Conservation (phyloP, 2,113 vertebrate species). For the Istiophorus platypterus region DNA sequence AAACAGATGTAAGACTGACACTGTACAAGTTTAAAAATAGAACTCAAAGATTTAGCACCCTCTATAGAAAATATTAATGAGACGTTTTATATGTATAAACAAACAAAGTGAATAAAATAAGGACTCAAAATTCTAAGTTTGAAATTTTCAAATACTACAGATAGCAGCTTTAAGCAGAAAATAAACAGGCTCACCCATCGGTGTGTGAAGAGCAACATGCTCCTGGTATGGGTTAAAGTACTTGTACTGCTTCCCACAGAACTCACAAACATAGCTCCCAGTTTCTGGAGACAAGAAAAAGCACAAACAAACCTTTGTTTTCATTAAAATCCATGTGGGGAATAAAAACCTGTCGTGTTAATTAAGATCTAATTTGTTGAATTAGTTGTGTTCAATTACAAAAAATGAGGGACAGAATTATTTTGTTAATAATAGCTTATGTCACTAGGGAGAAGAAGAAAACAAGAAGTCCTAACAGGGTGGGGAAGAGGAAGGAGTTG, state of each 20-base stretch:
- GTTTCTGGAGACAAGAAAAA: conserved; percentile 88
- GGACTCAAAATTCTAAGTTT: too few relatives aligned
- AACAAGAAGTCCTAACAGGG: conserved; percentile 17
- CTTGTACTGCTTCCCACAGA: conserved; percentile 99
- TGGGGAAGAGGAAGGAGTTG: conserved; percentile 29
- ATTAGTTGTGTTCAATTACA: conserved; percentile 41
- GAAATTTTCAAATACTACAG: neutral
- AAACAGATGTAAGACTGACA: neutral
- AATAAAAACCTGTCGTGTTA: conserved; percentile 13
- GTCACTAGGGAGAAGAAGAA: conserved; percentile 31
- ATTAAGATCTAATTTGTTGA: conserved; percentile 30
- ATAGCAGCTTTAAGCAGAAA: neutral
- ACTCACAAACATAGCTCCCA: conserved; percentile 97
- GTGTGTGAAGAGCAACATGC: conserved; percentile 96
- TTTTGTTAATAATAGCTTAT: conserved; percentile 28
- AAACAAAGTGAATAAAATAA: neutral
- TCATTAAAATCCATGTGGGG: neutral
- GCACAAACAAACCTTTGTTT: conserved; percentile 43
- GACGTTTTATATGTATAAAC: neutral
- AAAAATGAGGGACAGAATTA: neutral
- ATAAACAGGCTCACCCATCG: conserved; percentile 87
- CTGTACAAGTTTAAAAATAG: conserved; percentile 8
- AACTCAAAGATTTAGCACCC: neutral
- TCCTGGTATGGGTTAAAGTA: conserved; percentile 99
- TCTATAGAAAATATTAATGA: neutral